Evolutionary conservation across 2,888 invertebrate species (phyloP), one percentile per base, ranked within the genome.

Genomic region (Mystacides longicornis): DNA sequence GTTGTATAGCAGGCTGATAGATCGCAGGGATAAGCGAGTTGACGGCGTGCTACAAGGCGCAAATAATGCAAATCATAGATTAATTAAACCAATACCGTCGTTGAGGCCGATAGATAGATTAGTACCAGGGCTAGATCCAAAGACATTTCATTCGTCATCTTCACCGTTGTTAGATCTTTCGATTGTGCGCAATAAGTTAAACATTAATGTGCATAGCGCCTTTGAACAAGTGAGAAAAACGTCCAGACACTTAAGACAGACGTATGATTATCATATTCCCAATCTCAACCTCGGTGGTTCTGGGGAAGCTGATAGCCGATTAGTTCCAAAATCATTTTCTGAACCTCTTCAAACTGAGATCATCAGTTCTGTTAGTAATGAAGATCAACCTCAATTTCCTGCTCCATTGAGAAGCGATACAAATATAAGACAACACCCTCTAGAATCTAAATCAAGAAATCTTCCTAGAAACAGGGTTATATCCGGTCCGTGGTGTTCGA

Each of bases 51-150:
- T 27, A 27, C 27, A 27, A 27, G 27, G 11, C 16, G 37, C 14
- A 23, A 47, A 21, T 49, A 9, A 2, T 43, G 58, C 50, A 31
- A 62, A 61, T 18, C 49, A 59, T 23, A 60, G 60, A 49, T 33
- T 60, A 16, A 55, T 62, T 5, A 49, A 58, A 16, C 62, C 62
- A 1, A 57, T 62, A 31, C 63, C 63, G 7, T 62, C 61, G 14
- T 45, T 63, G 20, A 55, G 62, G 58, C 62, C 63, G 3, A 59
- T 63, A 45, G 56, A 54, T 19, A 48, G 16, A 11, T 33, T 31
- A 16, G 47, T 33, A 46, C 23, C 19, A 33, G 23, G 22, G 11
- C 31, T 20, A 33, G 23, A 19, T 27, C 22, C 19, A 16, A 52
- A 27, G 46, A 47, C 47, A 21, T n/a, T n/a, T n/a, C n/a, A n/a